A percentile compares a stretch with the other conserved stretches of the same genome.
Conservation (phyloP, 2,797 vertebrate species). For the Adelosebastes latens region DNA sequence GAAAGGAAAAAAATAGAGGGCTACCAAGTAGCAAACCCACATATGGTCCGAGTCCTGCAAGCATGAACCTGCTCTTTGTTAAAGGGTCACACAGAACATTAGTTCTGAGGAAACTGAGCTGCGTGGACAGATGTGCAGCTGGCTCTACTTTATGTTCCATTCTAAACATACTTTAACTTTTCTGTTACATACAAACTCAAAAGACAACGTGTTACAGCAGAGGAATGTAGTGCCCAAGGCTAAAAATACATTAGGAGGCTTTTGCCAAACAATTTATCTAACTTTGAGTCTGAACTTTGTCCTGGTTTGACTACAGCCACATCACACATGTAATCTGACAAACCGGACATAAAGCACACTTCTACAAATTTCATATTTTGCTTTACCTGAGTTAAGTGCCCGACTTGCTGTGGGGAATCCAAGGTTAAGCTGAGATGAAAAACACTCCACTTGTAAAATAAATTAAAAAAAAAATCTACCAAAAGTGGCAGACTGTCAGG, state of each 20-base stretch:
- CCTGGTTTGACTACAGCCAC: not conserved
- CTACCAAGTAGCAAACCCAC: not conserved
- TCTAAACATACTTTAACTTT: slow-evolving; percentile 10
- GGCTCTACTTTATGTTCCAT: slow-evolving; percentile 29
- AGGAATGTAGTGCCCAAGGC: slow-evolving; percentile 44
- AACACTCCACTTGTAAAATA: slow-evolving; percentile 61
- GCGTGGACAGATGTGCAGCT: slow-evolving; percentile 42
- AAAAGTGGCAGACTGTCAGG: slow-evolving; percentile 48
- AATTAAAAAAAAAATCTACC: slow-evolving; percentile 11
- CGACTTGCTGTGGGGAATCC: slow-evolving; percentile 81
- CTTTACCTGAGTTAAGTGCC: slow-evolving; percentile 83
- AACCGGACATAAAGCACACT: not conserved
- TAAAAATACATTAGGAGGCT: slow-evolving; percentile 36
- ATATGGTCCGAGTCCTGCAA: slow-evolving; percentile 39
- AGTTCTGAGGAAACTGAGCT: slow-evolving; percentile 16
- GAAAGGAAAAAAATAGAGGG: not conserved
- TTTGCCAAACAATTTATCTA: slow-evolving; percentile 14
- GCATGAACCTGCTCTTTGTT: slow-evolving; percentile 62
- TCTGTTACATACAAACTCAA: slow-evolving; percentile 7
- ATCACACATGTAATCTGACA: not conserved
- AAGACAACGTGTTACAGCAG: slow-evolving; percentile 31
- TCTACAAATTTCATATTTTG: not conserved
- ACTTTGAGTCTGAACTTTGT: slow-evolving; percentile 10
- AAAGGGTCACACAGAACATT: slow-evolving; percentile 28
- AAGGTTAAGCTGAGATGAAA: slow-evolving; percentile 75